A percentile compares a stretch with the other conserved stretches of the same genome.
Evolutionary conservation across 2,888 invertebrate genomes (phyloP).

Genomic region (Nebria salina): DNA sequence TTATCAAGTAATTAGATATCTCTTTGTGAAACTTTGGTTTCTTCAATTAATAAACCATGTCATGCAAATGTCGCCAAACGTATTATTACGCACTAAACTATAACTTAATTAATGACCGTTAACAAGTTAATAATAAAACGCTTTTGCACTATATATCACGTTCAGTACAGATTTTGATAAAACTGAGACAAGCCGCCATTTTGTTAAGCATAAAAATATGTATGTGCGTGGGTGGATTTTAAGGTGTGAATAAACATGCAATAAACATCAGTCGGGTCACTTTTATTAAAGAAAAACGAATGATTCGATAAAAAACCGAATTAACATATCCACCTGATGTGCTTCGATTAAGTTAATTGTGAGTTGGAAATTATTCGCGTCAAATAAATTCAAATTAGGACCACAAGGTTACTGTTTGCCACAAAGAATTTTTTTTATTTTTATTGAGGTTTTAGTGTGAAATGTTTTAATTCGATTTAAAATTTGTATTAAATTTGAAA

Average conservation of each 20-base stretch:
- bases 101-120: not conserved
- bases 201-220: conserved; percentile 39
- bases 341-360: conserved; percentile 19
- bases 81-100: not conserved
- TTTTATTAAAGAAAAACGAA: not conserved
- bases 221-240: conserved; percentile 2
- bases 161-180: not conserved
- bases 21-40: not conserved
- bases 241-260: conserved; percentile 20
- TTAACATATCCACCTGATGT: conserved; percentile 19
- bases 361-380: conserved; percentile 19
- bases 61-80: not conserved
- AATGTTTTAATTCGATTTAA: no score
- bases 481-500: no score
- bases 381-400: conserved; percentile 25
- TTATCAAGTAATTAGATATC: not conserved
- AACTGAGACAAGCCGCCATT: conserved; percentile 42
- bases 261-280: not conserved
- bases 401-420: conserved; percentile 10
- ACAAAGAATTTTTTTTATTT: not conserved
- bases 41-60: not conserved
- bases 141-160: not conserved
- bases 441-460: not conserved
- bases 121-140: not conserved
- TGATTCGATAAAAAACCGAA: not conserved